Percentiles rank a stretch among this genome's conserved stretches.
Conservation (phyloP, 2,888 invertebrate genomes). For the Machimus atricapillus region DNA sequence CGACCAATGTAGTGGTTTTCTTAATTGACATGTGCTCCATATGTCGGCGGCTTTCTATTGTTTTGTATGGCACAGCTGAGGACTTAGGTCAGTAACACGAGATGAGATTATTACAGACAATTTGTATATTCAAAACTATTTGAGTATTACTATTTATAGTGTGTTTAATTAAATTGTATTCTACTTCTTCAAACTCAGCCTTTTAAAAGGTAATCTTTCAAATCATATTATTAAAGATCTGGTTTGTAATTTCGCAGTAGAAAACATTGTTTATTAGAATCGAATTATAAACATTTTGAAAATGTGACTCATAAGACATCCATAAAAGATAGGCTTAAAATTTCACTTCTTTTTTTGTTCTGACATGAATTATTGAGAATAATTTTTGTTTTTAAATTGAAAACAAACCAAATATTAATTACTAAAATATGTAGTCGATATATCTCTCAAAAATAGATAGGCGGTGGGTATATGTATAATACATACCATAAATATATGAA, state of each 20-base stretch:
- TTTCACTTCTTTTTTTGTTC: background rate
- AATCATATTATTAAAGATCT: background rate
- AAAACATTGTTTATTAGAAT: background rate
- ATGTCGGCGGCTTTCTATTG: background rate
- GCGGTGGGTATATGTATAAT: too few relatives aligned
- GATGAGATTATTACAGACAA: background rate
- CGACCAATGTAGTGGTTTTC: background rate
- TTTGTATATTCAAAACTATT: background rate
- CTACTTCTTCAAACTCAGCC: background rate
- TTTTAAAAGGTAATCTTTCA: background rate
- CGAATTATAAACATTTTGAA: background rate
- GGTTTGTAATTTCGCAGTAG: background rate
- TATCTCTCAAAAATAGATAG: too few relatives aligned
- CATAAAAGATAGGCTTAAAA: background rate
- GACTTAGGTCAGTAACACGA: conserved; percentile 24
- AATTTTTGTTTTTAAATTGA: too few relatives aligned
- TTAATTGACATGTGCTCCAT: conserved; percentile 32
- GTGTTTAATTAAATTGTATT: background rate
- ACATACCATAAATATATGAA: too few relatives aligned
- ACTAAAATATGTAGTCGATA: too few relatives aligned
- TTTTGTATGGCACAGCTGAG: conserved; percentile 14
- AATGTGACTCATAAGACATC: background rate
- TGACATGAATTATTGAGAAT: background rate
- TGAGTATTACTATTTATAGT: background rate
- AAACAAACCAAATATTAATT: too few relatives aligned